These are phyloP conservation scores for Lemur catta DNA, from an alignment of 2,797 vertebrate species.

Conservation along the genomic window DNA sequence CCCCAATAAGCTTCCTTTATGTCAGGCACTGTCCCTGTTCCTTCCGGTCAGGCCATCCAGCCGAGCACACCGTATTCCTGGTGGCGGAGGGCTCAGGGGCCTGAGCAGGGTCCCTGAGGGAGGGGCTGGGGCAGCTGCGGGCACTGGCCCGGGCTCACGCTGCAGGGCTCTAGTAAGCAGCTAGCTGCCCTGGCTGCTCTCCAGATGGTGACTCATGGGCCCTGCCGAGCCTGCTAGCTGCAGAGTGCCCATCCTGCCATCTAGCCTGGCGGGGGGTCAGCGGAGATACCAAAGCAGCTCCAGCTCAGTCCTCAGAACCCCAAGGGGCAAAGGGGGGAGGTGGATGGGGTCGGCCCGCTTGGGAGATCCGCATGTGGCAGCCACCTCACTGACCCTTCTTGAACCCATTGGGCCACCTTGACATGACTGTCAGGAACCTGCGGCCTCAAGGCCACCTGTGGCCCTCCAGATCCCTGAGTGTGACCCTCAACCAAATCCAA, in stretches of 20 bases:
- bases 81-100: neutral
- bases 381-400: neutral
- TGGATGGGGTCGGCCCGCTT: neutral
- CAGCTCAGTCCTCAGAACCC: neutral
- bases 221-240: slow-evolving; percentile 57
- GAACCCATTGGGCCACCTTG: neutral
- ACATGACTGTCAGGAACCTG: neutral
- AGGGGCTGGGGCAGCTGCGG: neutral
- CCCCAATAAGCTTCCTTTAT: neutral
- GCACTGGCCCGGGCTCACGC: neutral
- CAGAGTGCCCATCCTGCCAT: slow-evolving; percentile 75
- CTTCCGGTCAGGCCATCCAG: neutral
- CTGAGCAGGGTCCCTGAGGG: neutral
- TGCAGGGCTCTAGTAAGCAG: slow-evolving; percentile 72
- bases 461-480: neutral
- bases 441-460: neutral
- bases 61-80: neutral
- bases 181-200: slow-evolving; percentile 74
- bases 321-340: neutral
- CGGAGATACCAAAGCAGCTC: neutral
- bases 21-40: neutral
- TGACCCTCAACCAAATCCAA: neutral
- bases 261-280: neutral
- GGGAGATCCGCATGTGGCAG: neutral
- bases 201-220: slow-evolving; percentile 80